phyloP scores from a whole-genome alignment of 1,140 invertebrate species.

The Stegodyphus dumicola region DNA sequence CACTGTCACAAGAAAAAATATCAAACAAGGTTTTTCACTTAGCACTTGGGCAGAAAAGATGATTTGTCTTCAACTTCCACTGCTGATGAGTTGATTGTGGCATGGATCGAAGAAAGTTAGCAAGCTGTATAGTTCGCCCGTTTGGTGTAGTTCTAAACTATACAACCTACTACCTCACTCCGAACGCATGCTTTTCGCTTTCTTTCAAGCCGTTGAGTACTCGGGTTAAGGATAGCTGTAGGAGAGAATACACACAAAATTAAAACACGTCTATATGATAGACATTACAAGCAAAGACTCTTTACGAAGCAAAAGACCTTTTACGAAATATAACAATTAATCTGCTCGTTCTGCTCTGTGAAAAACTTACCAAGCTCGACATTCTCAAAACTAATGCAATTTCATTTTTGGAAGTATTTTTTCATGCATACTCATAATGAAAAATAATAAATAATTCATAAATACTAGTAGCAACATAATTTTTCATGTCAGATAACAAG shows the following conservation, averaged over 20 bases:
- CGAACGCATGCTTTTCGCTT: slow-evolving; percentile 65
- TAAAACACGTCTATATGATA: neutral
- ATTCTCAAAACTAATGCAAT: too few species aligned
- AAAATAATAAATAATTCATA: too few species aligned
- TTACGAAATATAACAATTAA: too few species aligned
- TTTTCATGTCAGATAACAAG: too few species aligned
- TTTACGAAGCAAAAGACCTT: too few species aligned
- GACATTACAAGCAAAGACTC: too few species aligned
- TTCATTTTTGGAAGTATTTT: too few species aligned
- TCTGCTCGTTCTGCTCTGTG: too few species aligned
- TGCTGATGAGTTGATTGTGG: neutral
- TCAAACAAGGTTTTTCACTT: neutral
- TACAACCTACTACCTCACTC: slow-evolving; percentile 83
- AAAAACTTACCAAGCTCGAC: too few species aligned
- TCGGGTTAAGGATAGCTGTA: neutral
- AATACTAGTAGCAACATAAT: too few species aligned
- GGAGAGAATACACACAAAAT: neutral
- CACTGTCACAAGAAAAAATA: too few species aligned
- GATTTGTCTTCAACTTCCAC: neutral
- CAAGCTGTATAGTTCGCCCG: slow-evolving; percentile 80
- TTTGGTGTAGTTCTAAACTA: slow-evolving; percentile 77
- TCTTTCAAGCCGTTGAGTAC: neutral
- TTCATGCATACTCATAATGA: too few species aligned
- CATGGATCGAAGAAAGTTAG: slow-evolving; percentile 76
- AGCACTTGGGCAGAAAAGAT: neutral